Conservation (phyloP, 2,888 invertebrate species). For the Eubasilissa splendida region DNA sequence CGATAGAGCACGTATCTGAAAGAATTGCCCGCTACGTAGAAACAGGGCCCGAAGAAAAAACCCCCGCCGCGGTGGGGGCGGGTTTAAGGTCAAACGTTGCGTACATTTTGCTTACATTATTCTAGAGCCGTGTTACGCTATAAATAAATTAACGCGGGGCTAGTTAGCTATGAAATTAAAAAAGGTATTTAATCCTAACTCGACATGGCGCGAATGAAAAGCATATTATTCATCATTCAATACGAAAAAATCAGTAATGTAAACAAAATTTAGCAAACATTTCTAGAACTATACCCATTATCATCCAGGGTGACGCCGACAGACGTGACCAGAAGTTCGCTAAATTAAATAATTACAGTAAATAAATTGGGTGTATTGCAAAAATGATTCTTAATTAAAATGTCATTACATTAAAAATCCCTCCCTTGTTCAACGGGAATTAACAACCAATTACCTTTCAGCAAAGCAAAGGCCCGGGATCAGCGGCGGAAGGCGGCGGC, state of each 20-base stretch:
- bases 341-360: too few relatives aligned
- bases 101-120: slow-evolving; percentile 30
- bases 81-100: slow-evolving; percentile 9
- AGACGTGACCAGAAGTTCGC: too few relatives aligned
- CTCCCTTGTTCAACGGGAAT: too few relatives aligned
- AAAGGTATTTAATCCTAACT: background rate
- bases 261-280: too few relatives aligned
- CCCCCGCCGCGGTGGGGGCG: background rate
- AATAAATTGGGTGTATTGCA: too few relatives aligned
- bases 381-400: too few relatives aligned
- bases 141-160: slow-evolving; percentile 20
- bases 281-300: too few relatives aligned
- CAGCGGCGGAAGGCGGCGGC: too few relatives aligned
- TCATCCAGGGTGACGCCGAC: too few relatives aligned
- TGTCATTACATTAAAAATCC: too few relatives aligned
- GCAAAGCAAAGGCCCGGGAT: too few relatives aligned
- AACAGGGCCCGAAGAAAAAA: slow-evolving; percentile 4
- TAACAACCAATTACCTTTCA: too few relatives aligned
- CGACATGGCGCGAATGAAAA: background rate
- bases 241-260: background rate
- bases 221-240: background rate
- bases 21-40: slow-evolving; percentile 1
- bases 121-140: background rate
- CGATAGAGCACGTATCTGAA: slow-evolving; percentile 17
- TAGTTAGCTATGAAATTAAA: slow-evolving; percentile 4